These are phyloP conservation scores for Labroides dimidiatus DNA, from an alignment of 2,797 vertebrate genomes.

Conservation along the genomic window DNA sequence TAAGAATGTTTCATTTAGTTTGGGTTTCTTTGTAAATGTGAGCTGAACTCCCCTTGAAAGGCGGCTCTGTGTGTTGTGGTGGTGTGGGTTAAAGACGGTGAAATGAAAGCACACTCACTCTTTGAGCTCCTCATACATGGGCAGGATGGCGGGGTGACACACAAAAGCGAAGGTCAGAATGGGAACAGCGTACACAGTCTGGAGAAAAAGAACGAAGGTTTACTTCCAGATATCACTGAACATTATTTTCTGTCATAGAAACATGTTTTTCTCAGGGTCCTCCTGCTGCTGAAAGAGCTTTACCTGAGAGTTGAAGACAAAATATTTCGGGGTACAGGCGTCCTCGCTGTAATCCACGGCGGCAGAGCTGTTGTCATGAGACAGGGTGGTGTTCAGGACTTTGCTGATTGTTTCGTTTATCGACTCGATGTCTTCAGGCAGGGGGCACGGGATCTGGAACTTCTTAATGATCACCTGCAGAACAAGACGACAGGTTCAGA, in stretches of 20 bases:
- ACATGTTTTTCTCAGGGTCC: background rate
- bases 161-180: slow-evolving; percentile 98
- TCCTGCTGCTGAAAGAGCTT: background rate
- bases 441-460: slow-evolving; percentile 92
- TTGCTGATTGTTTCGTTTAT: slow-evolving; percentile 68
- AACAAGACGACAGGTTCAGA: background rate
- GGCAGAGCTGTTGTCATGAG: slow-evolving; percentile 37
- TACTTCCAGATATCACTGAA: background rate
- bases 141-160: slow-evolving; percentile 96
- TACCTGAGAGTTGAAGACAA: slow-evolving; percentile 96
- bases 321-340: slow-evolving; percentile 90
- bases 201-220: background rate
- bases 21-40: background rate
- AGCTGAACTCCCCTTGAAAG: background rate
- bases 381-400: slow-evolving; percentile 76
- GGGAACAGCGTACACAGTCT: slow-evolving; percentile 97
- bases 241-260: too few species aligned
- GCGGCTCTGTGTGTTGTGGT: background rate
- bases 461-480: slow-evolving; percentile 97
- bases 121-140: slow-evolving; percentile 98
- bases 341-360: slow-evolving; percentile 75
- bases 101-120: slow-evolving; percentile 80
- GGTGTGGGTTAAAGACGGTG: background rate
- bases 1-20: background rate
- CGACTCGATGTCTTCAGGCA: slow-evolving; percentile 55